phyloP scores from a whole-genome alignment of 2,797 vertebrate genomes.

The Morelia viridis region DNA sequence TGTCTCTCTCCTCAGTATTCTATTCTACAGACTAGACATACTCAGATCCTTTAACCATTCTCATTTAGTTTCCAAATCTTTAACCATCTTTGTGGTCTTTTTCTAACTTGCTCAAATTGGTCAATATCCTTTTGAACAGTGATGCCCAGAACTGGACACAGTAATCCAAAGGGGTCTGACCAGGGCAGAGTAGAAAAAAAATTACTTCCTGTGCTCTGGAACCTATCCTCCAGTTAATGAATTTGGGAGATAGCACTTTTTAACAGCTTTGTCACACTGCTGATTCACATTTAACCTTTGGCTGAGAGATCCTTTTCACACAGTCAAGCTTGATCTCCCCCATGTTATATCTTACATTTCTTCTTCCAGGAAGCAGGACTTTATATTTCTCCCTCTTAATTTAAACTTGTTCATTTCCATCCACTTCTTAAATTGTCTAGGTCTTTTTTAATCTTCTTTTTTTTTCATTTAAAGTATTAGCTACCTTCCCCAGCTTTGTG shows the following conservation, averaged over 20 bases:
- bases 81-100: neutral
- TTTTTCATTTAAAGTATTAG: neutral
- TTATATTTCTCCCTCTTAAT: neutral
- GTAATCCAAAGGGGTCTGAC: neutral
- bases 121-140: neutral
- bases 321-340: neutral
- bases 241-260: neutral
- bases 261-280: neutral
- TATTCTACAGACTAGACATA: neutral
- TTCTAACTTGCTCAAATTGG: neutral
- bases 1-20: neutral
- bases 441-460: neutral
- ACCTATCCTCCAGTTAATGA: neutral
- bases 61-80: neutral
- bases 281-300: neutral
- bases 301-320: neutral
- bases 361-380: neutral
- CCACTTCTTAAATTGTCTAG: neutral
- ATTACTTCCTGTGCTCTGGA: neutral
- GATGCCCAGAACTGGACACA: neutral
- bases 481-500: neutral
- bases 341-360: neutral
- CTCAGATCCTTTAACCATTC: neutral
- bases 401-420: neutral
- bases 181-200: neutral